Base-by-base conservation (phyloP, 2,888 invertebrate species). In the Marasmarcha lunaedactyla region DNA sequence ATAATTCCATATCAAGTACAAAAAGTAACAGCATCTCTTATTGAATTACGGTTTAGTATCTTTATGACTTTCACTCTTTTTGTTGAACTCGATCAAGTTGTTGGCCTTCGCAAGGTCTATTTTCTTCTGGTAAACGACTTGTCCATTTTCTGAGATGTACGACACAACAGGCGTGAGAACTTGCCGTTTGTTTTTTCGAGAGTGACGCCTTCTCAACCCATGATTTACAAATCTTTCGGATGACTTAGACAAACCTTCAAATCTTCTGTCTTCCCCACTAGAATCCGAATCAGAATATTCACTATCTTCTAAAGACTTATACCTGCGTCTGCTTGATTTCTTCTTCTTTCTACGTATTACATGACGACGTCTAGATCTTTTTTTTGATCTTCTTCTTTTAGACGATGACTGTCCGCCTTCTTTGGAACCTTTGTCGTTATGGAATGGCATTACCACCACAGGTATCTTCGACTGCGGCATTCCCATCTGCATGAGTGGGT, bases 121-220 rank as follows among this genome's bases (percentile, higher is more conserved):
- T 44, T 70, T 78, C 47, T 77, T 79, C 51, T 77, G 72, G 42
- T 72, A 81, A 1, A 78, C 62, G 2, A 78, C 73, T 33, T 67
- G 68, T 0, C 79, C 79, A 40, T 72, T 70, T 36, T 70, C 70
- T 1, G 77, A 78, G 0, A 81, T 63, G 35, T 79, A 79, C 0
- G 79, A 79, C 0, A 79, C 67, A 0, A 81, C 72, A 1, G 79
- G 79, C 4, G 74, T 78, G 1, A 81, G 45, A 0, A 76, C 67
- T 41, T 74, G 61, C 0, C 58, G 52, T 12, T 55, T 52, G n/a
- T 37, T 50, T 35, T 53, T 54, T 1, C 14, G 3, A 7, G 4
- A 3, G 7, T 20, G 20, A 7, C 7, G 3, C 20, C 7, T 20
- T 20, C 20, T 3, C 20, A 20, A 20, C 3, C 20, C 20, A 5